Conservation (phyloP, 2,797 vertebrate species). For the Pipistrellus pipistrellus region DNA sequence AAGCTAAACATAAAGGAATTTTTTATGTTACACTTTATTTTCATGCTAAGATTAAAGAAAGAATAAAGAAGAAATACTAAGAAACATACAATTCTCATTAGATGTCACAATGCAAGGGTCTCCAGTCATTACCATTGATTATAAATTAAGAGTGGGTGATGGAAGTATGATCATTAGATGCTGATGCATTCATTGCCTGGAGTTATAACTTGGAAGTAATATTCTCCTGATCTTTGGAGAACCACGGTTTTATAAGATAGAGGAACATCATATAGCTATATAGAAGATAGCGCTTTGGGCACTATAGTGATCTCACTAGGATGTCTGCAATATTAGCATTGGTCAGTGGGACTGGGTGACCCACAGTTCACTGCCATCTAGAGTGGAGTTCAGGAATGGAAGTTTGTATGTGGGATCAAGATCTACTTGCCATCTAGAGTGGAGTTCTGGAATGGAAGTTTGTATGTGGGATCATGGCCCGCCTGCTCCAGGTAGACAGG, state of each 20-base stretch:
- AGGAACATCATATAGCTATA: neutral
- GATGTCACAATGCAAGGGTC: neutral
- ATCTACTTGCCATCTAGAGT: neutral
- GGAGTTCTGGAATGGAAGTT: neutral
- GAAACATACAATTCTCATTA: neutral
- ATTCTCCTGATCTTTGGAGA: neutral
- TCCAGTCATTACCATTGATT: neutral
- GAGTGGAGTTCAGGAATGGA: neutral
- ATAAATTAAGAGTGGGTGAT: neutral
- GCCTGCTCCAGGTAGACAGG: neutral
- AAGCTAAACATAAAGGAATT: conserved; percentile 20
- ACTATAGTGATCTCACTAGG: neutral
- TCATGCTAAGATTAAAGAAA: conserved; percentile 36
- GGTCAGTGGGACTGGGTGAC: neutral
- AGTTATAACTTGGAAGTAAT: neutral
- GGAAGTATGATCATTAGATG: neutral
- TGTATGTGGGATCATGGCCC: neutral
- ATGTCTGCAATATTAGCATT: neutral
- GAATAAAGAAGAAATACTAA: neutral
- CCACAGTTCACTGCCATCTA: too few relatives aligned
- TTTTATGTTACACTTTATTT: neutral
- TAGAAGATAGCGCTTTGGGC: neutral
- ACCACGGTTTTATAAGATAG: neutral
- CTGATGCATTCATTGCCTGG: neutral
- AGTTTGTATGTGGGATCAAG: neutral